Evolutionary conservation across 2,888 invertebrate species (phyloP), one percentile per base, ranked within the genome.

Genomic region (Lasioglossum lativentre): DNA sequence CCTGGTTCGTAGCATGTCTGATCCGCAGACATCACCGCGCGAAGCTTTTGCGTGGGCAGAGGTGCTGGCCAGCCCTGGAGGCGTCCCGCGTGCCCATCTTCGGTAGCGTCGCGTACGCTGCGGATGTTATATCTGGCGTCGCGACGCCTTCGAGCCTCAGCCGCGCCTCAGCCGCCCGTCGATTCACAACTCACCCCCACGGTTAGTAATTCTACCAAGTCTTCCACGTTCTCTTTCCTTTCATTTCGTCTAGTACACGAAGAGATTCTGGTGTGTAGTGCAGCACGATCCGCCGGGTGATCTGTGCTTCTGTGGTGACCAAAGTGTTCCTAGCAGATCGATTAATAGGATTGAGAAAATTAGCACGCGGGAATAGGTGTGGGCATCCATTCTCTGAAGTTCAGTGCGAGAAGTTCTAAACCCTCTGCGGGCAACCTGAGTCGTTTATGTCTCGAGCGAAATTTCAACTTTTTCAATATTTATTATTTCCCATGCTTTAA

Each of bases 81-180:
- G 92, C 94, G 93, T 94, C 93, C 89, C 91, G 89, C 93, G 94
- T 94, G 94, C 94, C 94, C 94, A 94, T 94, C 92, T 94, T 94
- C 93, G 94, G 94, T 94, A 94, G 91, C 94, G 92, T 90, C 91
- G 91, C 88, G 86, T 87, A 90, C 90, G 89, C 91, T 91, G 92
- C 93, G 91, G 93, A 93, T 92, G 94, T 94, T 94, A 94, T 94
- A 94, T 93, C 94, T 93, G 94, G 94, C 93, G 93, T 91, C 93
- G 91, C 92, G 92, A 91, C 90, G 93, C 93, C 90, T 87, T 91
- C 92, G 92, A 93, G 90, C 92, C 90, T 94, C 94, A 94, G 94
- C 94, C 93, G 94, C 93, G 92, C 88, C 91, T 90, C 93, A 94
- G 94, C 91, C 93, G 92, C 90, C 92, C 91, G 91, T 90, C 92